A percentile compares a stretch with the other conserved stretches of the same genome.
Evolutionary conservation across 64 coral and sea anemone genomes (phyloP).

Genomic region (Astreopora myriophthalma): DNA sequence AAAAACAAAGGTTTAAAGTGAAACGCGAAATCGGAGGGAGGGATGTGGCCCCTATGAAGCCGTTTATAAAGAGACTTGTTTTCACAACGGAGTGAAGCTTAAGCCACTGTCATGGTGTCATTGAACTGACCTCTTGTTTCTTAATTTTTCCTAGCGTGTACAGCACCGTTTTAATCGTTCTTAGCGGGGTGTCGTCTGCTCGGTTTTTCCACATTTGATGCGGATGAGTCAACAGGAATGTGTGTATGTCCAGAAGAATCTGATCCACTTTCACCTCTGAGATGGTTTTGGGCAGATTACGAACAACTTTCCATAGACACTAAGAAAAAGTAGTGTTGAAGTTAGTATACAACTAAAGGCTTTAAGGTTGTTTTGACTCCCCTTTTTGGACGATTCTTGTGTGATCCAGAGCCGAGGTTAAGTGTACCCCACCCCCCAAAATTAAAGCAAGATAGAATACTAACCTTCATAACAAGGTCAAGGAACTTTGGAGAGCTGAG

Average conservation of each 20-base stretch:
- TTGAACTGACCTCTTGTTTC: slow-evolving; percentile 67
- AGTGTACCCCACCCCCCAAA: no score
- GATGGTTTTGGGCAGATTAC: slow-evolving; percentile 67
- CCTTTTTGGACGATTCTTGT: no score
- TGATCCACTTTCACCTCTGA: slow-evolving; percentile 82
- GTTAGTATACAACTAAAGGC: not conserved
- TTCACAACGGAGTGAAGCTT: no score
- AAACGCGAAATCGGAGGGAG: no score
- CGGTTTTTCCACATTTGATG: slow-evolving; percentile 89
- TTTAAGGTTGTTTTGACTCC: not conserved
- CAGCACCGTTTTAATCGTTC: slow-evolving; percentile 87
- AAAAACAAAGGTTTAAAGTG: not conserved
- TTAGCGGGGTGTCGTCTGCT: slow-evolving; percentile 86
- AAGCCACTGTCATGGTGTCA: no score
- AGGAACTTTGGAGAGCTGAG: slow-evolving; percentile 88
- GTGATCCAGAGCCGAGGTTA: no score
- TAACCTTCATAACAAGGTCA: slow-evolving; percentile 96
- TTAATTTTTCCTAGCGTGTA: slow-evolving; percentile 92
- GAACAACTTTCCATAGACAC: slow-evolving; percentile 93
- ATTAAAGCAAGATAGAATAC: not conserved
- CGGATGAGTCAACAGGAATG: slow-evolving; percentile 83
- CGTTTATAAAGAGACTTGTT: no score
- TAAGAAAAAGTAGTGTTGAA: slow-evolving; percentile 10
- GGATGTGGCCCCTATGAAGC: no score
- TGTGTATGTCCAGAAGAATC: slow-evolving; percentile 89